Percentiles rank a stretch among this genome's conserved stretches.
Conservation (phyloP, 2,797 vertebrate species). For the Avahi laniger region DNA sequence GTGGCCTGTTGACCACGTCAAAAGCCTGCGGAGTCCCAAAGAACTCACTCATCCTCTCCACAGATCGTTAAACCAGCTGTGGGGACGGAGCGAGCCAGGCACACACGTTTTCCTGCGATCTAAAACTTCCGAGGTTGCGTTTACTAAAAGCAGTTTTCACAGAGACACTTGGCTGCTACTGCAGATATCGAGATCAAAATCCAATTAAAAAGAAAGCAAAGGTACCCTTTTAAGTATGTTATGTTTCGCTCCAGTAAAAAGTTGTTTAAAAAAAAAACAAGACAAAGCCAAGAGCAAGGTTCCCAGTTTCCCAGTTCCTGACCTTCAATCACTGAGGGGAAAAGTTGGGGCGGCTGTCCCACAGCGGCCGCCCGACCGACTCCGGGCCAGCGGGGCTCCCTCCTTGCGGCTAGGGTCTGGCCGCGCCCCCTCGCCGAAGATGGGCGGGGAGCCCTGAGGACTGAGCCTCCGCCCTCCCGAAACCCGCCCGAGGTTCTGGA, state of each 20-base stretch:
- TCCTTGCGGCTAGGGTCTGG: not conserved
- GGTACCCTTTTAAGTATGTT: not conserved
- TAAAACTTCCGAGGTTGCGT: not conserved
- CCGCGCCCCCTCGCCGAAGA: not conserved
- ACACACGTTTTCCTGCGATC: not conserved
- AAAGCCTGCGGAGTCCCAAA: not conserved
- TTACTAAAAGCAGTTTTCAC: not conserved
- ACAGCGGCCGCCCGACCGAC: not conserved
- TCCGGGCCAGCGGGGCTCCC: not conserved
- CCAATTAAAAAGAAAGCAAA: not conserved
- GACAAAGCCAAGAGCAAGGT: not conserved
- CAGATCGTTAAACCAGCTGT: slow-evolving; percentile 35
- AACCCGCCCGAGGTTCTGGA: not conserved
- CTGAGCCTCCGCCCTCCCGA: not conserved
- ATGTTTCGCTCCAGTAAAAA: not conserved
- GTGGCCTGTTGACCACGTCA: not conserved
- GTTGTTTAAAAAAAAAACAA: not conserved
- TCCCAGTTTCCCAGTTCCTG: not conserved
- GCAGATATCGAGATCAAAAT: not conserved
- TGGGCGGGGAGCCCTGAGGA: not conserved
- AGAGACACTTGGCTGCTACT: not conserved
- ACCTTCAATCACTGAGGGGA: not conserved
- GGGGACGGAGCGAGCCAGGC: not conserved
- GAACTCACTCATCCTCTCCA: not conserved
- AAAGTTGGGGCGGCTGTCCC: slow-evolving; percentile 25